Evolutionary conservation across 2,797 vertebrate species (phyloP), one percentile per base, ranked within the genome.

Genomic region (Anguilla megastoma): DNA sequence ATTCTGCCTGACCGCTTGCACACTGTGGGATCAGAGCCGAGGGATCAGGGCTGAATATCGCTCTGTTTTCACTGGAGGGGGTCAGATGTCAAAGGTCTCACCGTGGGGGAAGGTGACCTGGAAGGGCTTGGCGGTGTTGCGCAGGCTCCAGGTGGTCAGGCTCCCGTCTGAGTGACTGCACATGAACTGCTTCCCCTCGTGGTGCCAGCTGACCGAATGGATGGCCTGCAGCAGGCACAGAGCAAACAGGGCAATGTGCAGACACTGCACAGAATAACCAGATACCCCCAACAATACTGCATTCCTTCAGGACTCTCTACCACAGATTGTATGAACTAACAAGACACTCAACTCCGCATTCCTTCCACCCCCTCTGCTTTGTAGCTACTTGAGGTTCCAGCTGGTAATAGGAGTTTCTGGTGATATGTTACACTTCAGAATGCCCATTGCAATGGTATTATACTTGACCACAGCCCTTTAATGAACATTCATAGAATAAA

Each of bases 141-240:
- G 97, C 93, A 98, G 93, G 92, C 98, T 99, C 99, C 98, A 99
- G 86, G 98, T 93, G 8, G 97, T 98, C 93, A 99, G 95, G 93
- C 99, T 99, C 92, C 99, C 99, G 87, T 99, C 99, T 27, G 99
- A 99, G 94, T 99, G 98, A 92, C 98, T 99, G 94, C 99, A 99
- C 98, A 99, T 99, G 93, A 99, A 99, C 93, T 99, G 98, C 89
- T 97, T 98, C 79, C 99, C 99, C 92, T 99, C 99, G 80, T 99
- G 98, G 93, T 99, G 99, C 99, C 98, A 99, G 93, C 97, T 96
- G 90, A 97, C 97, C 71, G 98, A 99, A 93, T 99, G 98, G 95
- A 99, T 99, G 88, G 98, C 98, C 99, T 99, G 93, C 0, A 90
- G 45, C 86, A 85, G 88, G 56, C 48, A 88, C 52, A 8, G 87